A percentile compares a stretch with the other conserved stretches of the same genome.
Evolutionary conservation across 2,113 vertebrate genomes (phyloP).

Genomic region (Lathamus discolor): DNA sequence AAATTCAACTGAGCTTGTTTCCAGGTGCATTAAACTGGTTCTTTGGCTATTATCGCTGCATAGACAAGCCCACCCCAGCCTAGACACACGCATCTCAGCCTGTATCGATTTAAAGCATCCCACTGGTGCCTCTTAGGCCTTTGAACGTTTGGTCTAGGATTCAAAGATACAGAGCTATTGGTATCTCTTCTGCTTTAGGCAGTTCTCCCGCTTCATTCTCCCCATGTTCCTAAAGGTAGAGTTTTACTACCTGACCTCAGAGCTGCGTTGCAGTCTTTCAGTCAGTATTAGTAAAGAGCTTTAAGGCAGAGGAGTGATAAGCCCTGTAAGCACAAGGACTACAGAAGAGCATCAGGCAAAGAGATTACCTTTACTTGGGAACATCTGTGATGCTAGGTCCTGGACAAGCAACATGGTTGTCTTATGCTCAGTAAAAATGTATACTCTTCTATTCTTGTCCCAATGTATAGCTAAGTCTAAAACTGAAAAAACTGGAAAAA

Average conservation of each 20-base stretch:
- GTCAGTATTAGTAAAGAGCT: neutral
- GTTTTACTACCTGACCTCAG: neutral
- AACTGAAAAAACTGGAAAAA: neutral
- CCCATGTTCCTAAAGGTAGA: neutral
- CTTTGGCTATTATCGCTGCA: neutral
- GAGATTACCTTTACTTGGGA: neutral
- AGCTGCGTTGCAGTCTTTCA: neutral
- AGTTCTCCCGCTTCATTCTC: neutral
- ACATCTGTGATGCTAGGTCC: neutral
- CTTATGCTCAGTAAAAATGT: neutral
- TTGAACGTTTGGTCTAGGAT: neutral
- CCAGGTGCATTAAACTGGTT: no score
- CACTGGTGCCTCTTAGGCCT: neutral
- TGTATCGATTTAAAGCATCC: neutral
- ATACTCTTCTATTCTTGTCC: neutral
- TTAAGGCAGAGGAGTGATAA: neutral
- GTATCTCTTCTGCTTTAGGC: neutral
- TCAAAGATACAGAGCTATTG: neutral
- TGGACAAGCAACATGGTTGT: neutral
- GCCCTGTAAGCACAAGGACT: neutral
- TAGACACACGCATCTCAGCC: fast-evolving
- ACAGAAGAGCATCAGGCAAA: neutral
- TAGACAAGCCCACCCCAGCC: neutral
- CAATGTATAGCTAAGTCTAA: neutral
- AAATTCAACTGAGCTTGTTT: neutral